These are phyloP conservation scores for Brachymystax lenok DNA, from an alignment of 2,797 vertebrate genomes.

Conservation along the genomic window DNA sequence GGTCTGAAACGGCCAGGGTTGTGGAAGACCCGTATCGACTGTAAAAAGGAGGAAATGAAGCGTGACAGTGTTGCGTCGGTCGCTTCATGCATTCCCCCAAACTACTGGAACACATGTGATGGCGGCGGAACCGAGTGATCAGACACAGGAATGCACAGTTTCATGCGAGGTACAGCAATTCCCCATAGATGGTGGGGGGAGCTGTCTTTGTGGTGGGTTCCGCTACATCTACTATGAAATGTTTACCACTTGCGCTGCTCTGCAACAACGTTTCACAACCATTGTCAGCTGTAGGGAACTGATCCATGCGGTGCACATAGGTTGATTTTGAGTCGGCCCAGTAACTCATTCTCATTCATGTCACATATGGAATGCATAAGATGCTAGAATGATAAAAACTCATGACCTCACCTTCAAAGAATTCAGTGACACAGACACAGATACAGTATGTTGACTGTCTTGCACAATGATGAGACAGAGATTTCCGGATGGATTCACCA, in stretches of 20 bases:
- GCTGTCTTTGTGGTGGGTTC: constrained; percentile 20
- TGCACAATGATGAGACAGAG: not conserved
- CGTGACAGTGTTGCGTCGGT: constrained; percentile 19
- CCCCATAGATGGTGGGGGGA: constrained; percentile 18
- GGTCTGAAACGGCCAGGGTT: constrained; percentile 21
- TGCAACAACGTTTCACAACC: constrained; percentile 53
- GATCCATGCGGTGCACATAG: constrained; percentile 30
- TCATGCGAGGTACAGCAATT: constrained; percentile 30
- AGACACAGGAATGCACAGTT: constrained; percentile 29
- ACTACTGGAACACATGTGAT: constrained; percentile 38
- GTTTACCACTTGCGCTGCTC: constrained; percentile 54
- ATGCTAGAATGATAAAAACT: constrained; percentile 25
- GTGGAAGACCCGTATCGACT: constrained; percentile 32
- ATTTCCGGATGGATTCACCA: not conserved
- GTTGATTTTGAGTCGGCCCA: constrained; percentile 50
- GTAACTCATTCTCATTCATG: constrained; percentile 55
- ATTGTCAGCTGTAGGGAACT: constrained; percentile 42
- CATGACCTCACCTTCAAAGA: constrained; percentile 49
- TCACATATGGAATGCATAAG: constrained; percentile 60
- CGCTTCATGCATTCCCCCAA: constrained; percentile 27
- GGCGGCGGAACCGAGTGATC: constrained; percentile 26
- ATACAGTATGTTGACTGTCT: constrained; percentile 12
- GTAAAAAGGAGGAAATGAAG: constrained; percentile 30
- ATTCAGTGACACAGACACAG: constrained; percentile 28
- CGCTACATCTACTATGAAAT: constrained; percentile 49